Evolutionary conservation across 2,888 invertebrate genomes (phyloP).

Genomic region (Sphecodes monilicornis): DNA sequence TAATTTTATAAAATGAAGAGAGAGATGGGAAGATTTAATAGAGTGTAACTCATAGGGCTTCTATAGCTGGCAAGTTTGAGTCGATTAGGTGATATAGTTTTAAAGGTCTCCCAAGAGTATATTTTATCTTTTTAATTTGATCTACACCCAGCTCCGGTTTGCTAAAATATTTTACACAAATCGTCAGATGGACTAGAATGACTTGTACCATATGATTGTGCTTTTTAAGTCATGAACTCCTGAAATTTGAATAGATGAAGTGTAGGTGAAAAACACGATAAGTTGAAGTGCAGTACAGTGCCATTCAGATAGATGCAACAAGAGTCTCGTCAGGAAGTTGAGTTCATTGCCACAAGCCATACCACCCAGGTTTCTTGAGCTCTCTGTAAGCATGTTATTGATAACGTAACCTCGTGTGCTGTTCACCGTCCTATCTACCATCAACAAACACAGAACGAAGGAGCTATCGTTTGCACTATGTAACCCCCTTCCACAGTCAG

Average conservation of each 20-base stretch:
- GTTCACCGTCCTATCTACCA: neutral
- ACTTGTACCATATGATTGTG: neutral
- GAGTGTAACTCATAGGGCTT: neutral
- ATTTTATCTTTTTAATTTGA: neutral
- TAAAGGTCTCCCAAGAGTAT: neutral
- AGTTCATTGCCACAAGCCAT: neutral
- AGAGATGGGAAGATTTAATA: neutral
- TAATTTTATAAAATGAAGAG: neutral
- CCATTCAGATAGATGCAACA: neutral
- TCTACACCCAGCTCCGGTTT: neutral
- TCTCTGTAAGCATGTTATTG: conserved; percentile 5
- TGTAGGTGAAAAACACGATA: neutral
- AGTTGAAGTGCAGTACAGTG: neutral
- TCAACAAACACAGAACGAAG: conserved; percentile 5
- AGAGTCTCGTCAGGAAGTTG: neutral
- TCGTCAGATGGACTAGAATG: neutral
- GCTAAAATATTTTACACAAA: neutral
- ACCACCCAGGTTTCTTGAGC: neutral
- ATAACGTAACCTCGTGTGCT: neutral
- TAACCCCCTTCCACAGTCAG: neutral
- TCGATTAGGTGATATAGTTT: neutral
- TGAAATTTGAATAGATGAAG: neutral
- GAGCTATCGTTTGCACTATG: neutral
- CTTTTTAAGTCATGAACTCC: neutral
- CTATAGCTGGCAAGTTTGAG: neutral